Evolutionary conservation across 1,140 invertebrate genomes (phyloP), one percentile per base, ranked within the genome.

Genomic region (Liolophura sinensis): DNA sequence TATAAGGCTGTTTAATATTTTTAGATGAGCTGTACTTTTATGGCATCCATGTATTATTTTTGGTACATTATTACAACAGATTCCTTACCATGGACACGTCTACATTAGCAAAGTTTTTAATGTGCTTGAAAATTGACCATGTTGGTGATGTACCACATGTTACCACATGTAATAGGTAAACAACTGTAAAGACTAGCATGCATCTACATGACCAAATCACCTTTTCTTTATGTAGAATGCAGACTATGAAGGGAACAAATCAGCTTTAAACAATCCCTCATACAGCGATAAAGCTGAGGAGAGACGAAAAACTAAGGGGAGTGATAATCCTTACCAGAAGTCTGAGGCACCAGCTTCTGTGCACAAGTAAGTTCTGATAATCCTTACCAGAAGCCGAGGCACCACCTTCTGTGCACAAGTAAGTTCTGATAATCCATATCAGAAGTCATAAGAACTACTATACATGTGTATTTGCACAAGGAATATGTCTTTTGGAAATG

Each of bases 281-380:
- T 89, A 96, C 82, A 89, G 90, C 73, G 94, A 97, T 79, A 88
- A 93, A 68, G 93, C 95, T 0, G 88, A 90, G 68, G 87, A 87
- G 55, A 82, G 95, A 61, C 85, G 94, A 61, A 87, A 90, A 18
- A 88, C 88, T 27, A 88, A 93, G 18, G 95, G 95, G 11, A 94
- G 93, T 67, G 90, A 91, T 62, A 90, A 93, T 82, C 90, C 92
- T 64, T 87, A 91, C 67, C 92, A 91, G 72, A 95, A 95, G 80
- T 15, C 46, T 46, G 95, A 92, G 0, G 87, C 92, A 80, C 87
- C 88, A 62, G 91, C 92, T 64, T 93, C 92, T 57, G 74, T 94
- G 7, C 86, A 94, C 65, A 88, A 88, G 93, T 95, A 85, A 88
- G 88, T 87, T 55, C 7, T 70, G 31, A 31, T 18, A 25, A 9